A percentile compares a stretch with the other conserved stretches of the same genome.
These are phyloP conservation scores for Spisula solida DNA, from an alignment of 2,888 invertebrate species.

Conservation along the genomic window DNA sequence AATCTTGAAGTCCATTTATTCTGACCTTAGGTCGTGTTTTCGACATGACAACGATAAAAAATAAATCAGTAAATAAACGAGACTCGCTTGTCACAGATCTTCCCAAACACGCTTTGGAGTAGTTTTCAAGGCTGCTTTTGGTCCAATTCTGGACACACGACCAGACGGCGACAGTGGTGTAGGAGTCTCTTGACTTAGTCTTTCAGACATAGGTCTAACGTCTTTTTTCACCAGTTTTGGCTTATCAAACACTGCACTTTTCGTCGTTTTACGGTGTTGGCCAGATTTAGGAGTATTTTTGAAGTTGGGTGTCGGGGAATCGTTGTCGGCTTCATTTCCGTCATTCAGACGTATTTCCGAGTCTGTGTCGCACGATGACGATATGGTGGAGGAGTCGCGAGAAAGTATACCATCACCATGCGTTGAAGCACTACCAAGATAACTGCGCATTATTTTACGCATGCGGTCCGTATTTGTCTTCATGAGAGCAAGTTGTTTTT, in stretches of 20 bases:
- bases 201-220: constrained; percentile 48
- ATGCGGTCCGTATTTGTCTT: constrained; percentile 79
- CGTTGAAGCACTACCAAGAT: constrained; percentile 65
- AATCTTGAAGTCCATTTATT: too few species aligned
- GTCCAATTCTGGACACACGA: constrained; percentile 34
- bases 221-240: constrained; percentile 48
- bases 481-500: constrained; percentile 75
- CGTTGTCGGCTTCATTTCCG: constrained; percentile 67
- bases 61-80: too few species aligned
- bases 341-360: constrained; percentile 37
- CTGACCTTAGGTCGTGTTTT: too few species aligned
- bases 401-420: background rate
- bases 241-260: constrained; percentile 34
- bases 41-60: too few species aligned
- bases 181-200: background rate
- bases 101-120: constrained; percentile 65
- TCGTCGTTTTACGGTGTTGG: background rate
- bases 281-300: background rate
- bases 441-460: constrained; percentile 73
- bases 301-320: constrained; percentile 35
- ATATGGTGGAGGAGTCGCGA: constrained; percentile 47
- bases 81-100: constrained; percentile 8
- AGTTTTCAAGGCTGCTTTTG: constrained; percentile 58
- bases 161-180: background rate
- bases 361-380: constrained; percentile 41